These are phyloP conservation scores for Ceratitis capitata DNA, from an alignment of 1,140 invertebrate species.

Conservation along the genomic window DNA sequence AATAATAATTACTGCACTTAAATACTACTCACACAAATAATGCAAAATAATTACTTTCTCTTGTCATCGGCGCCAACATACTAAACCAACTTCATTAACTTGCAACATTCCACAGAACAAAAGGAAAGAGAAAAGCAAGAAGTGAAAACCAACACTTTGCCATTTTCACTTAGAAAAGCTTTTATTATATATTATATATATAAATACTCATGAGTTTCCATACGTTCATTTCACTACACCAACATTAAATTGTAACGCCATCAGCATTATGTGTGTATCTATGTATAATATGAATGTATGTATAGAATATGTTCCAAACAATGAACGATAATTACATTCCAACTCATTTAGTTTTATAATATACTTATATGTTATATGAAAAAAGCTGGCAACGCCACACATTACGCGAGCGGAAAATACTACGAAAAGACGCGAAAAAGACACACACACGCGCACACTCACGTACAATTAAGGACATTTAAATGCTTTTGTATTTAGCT, in stretches of 20 bases:
- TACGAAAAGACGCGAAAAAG: not conserved
- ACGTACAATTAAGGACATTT: not conserved
- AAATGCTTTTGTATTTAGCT: not conserved
- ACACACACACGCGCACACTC: not conserved
- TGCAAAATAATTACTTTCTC: not conserved
- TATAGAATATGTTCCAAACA: not conserved
- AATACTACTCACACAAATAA: not conserved
- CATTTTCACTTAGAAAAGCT: not conserved
- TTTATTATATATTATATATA: not conserved
- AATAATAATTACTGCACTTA: not conserved
- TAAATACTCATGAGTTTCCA: not conserved
- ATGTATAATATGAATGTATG: no score
- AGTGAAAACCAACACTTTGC: not conserved
- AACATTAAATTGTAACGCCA: not conserved
- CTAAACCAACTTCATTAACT: not conserved
- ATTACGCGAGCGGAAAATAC: not conserved
- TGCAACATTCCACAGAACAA: not conserved
- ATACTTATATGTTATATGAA: no score
- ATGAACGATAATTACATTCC: constrained; percentile 35
- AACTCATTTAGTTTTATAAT: constrained; percentile 32
- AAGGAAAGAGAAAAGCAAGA: no score
- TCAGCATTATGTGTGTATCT: no score
- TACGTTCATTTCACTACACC: not conserved
- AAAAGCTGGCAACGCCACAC: not conserved
- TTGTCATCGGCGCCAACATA: not conserved